Conservation (phyloP, 2,797 vertebrate genomes). For the Sebastes matsubarae region DNA sequence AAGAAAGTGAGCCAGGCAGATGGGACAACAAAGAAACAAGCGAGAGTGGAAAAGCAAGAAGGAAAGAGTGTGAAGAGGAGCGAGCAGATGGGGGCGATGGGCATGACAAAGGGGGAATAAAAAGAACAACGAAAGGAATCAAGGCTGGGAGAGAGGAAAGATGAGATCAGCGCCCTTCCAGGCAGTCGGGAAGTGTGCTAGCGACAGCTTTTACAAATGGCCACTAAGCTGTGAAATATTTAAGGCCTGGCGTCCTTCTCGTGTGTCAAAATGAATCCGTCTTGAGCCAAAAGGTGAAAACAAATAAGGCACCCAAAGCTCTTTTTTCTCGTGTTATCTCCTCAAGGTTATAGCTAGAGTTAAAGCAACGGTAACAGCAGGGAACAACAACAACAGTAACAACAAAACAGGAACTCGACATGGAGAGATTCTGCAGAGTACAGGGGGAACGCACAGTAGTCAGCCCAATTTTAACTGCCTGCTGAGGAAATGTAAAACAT, state of each 20-base stretch:
- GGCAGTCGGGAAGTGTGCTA: constrained; percentile 30
- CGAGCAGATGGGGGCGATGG: neutral
- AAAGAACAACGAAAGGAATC: neutral
- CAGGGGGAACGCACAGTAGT: constrained; percentile 42
- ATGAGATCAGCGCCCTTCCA: constrained; percentile 15
- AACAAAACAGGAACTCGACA: neutral
- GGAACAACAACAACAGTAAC: neutral
- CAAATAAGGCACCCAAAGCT: constrained; percentile 40
- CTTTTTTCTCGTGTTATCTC: constrained; percentile 21
- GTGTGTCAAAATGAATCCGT: constrained; percentile 44
- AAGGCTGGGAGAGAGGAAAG: neutral
- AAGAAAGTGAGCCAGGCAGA: constrained; percentile 3
- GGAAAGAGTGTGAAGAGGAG: neutral
- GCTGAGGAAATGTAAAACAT: constrained; percentile 79
- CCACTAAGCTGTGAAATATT: constrained; percentile 63
- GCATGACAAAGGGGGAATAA: neutral
- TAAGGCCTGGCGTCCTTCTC: constrained; percentile 56
- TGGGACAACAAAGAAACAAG: constrained; percentile 9
- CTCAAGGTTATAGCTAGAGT: constrained; percentile 16
- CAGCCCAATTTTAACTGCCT: constrained; percentile 62
- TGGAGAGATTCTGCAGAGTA: constrained; percentile 10
- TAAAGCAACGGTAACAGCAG: neutral
- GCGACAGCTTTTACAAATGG: constrained; percentile 57
- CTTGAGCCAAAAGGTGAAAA: constrained; percentile 60
- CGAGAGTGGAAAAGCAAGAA: neutral